Evolutionary conservation across 2,888 invertebrate genomes (phyloP).

Genomic region (Leucoma salicis): DNA sequence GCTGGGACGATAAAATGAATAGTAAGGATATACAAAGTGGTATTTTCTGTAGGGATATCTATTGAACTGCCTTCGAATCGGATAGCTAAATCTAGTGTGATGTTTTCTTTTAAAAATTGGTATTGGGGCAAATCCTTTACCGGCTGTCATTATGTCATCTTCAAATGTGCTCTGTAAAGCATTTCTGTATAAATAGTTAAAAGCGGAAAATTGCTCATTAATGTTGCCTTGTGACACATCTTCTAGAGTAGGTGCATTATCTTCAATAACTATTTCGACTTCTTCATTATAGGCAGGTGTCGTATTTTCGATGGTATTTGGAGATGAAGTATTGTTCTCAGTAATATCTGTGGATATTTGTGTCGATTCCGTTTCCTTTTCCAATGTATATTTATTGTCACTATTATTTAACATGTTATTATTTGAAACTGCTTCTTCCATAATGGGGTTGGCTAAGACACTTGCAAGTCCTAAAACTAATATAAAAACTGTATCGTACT

Average conservation of each 20-base stretch:
- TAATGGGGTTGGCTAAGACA: slow-evolving; percentile 43
- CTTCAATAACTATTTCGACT: slow-evolving; percentile 52
- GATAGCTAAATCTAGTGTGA: slow-evolving; percentile 45
- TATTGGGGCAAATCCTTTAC: slow-evolving; percentile 62
- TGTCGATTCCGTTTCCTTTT: background rate
- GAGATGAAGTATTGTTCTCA: slow-evolving; percentile 25
- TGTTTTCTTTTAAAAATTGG: slow-evolving; percentile 44
- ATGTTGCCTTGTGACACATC: slow-evolving; percentile 40
- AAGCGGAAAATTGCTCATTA: slow-evolving; percentile 34
- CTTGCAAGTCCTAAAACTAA: slow-evolving; percentile 47
- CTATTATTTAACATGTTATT: too few relatives aligned
- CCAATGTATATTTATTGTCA: background rate
- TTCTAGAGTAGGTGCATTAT: slow-evolving; percentile 34
- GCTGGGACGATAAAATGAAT: slow-evolving; percentile 58
- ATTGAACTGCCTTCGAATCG: slow-evolving; percentile 51
- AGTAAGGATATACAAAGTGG: slow-evolving; percentile 54
- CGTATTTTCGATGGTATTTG: slow-evolving; percentile 18
- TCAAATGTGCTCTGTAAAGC: slow-evolving; percentile 33
- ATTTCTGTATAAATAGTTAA: slow-evolving; percentile 20
- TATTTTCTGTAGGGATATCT: slow-evolving; percentile 53
- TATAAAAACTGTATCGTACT: slow-evolving; percentile 39
- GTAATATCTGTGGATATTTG: slow-evolving; percentile 18
- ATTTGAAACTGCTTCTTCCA: background rate
- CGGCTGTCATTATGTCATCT: slow-evolving; percentile 68
- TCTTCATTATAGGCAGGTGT: slow-evolving; percentile 29